Evolutionary conservation across 1,140 invertebrate species (phyloP).

Genomic region (Megathymus violae): DNA sequence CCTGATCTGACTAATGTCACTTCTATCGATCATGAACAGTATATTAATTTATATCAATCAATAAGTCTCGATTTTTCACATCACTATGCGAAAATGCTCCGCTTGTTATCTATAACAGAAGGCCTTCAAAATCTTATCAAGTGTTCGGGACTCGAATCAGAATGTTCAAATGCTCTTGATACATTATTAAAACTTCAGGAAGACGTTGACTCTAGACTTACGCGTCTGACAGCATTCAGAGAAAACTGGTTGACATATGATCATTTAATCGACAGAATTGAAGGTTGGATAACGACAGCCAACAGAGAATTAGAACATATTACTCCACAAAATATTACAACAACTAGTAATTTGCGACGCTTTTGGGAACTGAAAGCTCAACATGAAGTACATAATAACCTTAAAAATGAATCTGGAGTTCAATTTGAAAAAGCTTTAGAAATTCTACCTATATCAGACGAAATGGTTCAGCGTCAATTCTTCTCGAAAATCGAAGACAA

Average conservation of each 20-base stretch:
- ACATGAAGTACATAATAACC: conserved; percentile 92
- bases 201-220: conserved; percentile 88
- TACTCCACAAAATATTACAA: conserved; percentile 82
- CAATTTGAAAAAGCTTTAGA: conserved; percentile 91
- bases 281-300: conserved; percentile 89
- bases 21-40: conserved; percentile 92
- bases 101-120: conserved; percentile 88
- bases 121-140: conserved; percentile 89
- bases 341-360: conserved; percentile 88
- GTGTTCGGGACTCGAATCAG: conserved; percentile 88
- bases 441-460: conserved; percentile 91
- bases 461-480: conserved; percentile 91
- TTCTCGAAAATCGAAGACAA: conserved; percentile 89
- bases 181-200: conserved; percentile 89
- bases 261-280: conserved; percentile 87
- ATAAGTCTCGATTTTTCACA: conserved; percentile 90
- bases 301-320: conserved; percentile 86
- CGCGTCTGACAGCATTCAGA: conserved; percentile 88
- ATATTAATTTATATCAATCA: conserved; percentile 92
- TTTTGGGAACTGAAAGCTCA: conserved; percentile 95
- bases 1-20: conserved; percentile 91
- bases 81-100: conserved; percentile 90
- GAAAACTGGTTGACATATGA: conserved; percentile 91
- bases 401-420: conserved; percentile 88
- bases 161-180: conserved; percentile 88